These are phyloP conservation scores for Acheta domesticus DNA, from an alignment of 2,888 invertebrate species.

Conservation along the genomic window DNA sequence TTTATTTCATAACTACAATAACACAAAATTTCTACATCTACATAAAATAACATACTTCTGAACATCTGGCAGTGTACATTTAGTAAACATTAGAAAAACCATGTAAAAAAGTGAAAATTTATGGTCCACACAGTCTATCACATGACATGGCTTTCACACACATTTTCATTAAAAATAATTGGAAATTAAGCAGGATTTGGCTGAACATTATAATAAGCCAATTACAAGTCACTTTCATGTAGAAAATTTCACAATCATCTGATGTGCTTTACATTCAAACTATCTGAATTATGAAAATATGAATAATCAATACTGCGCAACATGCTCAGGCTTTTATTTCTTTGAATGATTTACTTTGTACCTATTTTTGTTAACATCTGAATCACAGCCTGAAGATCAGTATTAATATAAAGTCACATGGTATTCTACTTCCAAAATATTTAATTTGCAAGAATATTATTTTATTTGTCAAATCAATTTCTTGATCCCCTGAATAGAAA, in stretches of 20 bases:
- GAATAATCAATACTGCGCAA: neutral
- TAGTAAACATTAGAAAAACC: neutral
- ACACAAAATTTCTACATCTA: neutral
- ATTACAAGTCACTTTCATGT: neutral
- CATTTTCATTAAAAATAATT: neutral
- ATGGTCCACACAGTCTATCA: conserved; percentile 11
- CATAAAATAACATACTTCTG: neutral
- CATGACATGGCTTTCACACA: neutral
- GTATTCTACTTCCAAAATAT: too few relatives aligned
- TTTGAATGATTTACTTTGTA: neutral
- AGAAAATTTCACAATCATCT: neutral
- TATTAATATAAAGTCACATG: neutral
- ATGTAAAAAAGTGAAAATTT: conserved; percentile 18
- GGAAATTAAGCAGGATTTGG: neutral
- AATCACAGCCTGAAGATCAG: neutral
- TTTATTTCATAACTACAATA: conserved; percentile 18
- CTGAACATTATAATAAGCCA: neutral
- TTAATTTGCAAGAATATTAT: too few relatives aligned
- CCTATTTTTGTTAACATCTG: neutral
- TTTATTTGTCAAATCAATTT: too few relatives aligned
- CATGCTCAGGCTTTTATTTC: neutral
- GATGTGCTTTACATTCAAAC: neutral
- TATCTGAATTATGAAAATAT: neutral
- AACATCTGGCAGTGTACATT: conserved; percentile 3
- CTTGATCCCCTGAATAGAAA: too few relatives aligned